phyloP scores from a whole-genome alignment of 2,113 vertebrate genomes.

The Marmota monax region DNA sequence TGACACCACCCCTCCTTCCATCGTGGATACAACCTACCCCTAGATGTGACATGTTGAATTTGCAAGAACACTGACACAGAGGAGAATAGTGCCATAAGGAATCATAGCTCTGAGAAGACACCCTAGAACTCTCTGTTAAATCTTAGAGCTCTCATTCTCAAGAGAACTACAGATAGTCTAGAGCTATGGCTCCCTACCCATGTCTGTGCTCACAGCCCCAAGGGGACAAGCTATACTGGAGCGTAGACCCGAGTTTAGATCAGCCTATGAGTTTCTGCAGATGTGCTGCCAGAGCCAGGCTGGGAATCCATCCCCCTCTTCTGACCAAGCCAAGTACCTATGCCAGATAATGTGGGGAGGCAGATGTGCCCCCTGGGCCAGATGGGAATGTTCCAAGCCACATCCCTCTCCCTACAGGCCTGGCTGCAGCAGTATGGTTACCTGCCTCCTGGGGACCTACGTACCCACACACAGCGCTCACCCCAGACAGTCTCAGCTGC shows the following conservation, averaged over 20 bases:
- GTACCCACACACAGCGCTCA: slow-evolving; percentile 93
- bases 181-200: neutral
- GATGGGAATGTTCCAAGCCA: slow-evolving; percentile 47
- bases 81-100: neutral
- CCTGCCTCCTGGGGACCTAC: slow-evolving; percentile 93
- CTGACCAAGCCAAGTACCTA: neutral
- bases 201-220: neutral
- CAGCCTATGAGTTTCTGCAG: slow-evolving; percentile 57
- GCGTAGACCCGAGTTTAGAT: slow-evolving; percentile 39
- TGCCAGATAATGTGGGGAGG: neutral
- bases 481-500: slow-evolving; percentile 91
- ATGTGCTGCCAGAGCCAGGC: neutral
- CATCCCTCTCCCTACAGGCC: slow-evolving; percentile 83
- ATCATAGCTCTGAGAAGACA: slow-evolving; percentile 26
- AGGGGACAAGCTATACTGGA: slow-evolving; percentile 43
- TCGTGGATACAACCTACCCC: neutral
- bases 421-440: slow-evolving; percentile 97
- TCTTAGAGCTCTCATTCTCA: neutral
- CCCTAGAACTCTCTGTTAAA: neutral
- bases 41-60: neutral
- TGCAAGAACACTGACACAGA: slow-evolving; percentile 9
- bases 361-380: neutral
- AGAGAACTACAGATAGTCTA: neutral
- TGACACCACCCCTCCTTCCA: neutral
- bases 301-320: neutral